Conservation (phyloP, 2,888 invertebrate species). For the Zygaena filipendulae region DNA sequence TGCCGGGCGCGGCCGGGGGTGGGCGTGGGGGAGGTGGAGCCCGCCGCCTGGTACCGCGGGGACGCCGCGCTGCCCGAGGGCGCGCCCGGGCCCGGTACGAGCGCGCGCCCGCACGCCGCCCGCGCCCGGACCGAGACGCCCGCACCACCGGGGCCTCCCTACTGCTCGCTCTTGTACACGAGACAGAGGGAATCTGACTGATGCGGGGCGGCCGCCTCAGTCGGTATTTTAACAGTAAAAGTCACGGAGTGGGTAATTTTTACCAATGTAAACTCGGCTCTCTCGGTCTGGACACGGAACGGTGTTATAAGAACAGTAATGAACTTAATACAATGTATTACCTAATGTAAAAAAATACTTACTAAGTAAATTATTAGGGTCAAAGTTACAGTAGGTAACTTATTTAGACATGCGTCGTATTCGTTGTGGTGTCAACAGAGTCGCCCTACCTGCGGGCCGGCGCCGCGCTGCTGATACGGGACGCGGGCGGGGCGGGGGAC, state of each 20-base stretch:
- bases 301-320: too few relatives aligned
- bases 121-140: constrained; percentile 14
- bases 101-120: constrained; percentile 26
- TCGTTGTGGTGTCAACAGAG: constrained; percentile 23
- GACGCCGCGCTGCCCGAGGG: constrained; percentile 31
- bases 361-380: too few relatives aligned
- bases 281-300: too few relatives aligned
- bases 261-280: too few relatives aligned
- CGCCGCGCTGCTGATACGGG: constrained; percentile 37
- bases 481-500: constrained; percentile 62
- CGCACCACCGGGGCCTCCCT: constrained; percentile 1
- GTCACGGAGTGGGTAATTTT: too few relatives aligned
- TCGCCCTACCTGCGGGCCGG: constrained; percentile 38
- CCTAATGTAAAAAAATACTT: too few relatives aligned
- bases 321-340: too few relatives aligned
- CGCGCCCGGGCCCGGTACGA: constrained; percentile 71
- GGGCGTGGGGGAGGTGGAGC: constrained; percentile 13
- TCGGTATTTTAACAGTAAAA: too few relatives aligned
- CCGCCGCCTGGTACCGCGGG: constrained; percentile 36
- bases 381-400: too few relatives aligned
- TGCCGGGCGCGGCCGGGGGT: constrained; percentile 23
- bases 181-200: too few relatives aligned
- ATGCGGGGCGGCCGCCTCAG: too few relatives aligned
- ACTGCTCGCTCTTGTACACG: not conserved
- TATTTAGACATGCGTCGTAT: too few relatives aligned